A percentile compares a stretch with the other conserved stretches of the same genome.
These are phyloP conservation scores for Luscinia luscinia DNA, from an alignment of 2,797 vertebrate species.

Conservation along the genomic window DNA sequence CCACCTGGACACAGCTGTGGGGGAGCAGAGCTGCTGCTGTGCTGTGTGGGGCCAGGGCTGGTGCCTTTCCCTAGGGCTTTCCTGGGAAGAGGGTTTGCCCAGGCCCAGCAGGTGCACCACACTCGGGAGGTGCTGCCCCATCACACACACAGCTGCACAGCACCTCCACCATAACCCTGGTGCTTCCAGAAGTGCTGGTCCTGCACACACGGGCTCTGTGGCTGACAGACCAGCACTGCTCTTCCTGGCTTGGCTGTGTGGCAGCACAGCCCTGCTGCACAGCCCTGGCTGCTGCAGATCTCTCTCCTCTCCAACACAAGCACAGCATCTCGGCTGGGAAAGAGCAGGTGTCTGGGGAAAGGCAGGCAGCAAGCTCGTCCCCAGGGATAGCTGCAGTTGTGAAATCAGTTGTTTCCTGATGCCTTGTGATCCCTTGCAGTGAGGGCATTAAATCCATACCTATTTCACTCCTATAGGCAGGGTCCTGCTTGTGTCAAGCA, in stretches of 20 bases:
- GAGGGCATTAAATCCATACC: not conserved
- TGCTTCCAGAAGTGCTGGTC: slow-evolving; percentile 36
- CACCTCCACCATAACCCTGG: not conserved
- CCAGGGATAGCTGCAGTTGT: not conserved
- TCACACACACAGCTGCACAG: not conserved
- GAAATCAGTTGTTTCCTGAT: not conserved
- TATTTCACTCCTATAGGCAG: not conserved
- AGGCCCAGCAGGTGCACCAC: not conserved
- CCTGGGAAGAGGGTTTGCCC: not conserved
- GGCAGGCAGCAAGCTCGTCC: not conserved
- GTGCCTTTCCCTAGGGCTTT: not conserved
- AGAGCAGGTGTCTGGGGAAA: not conserved
- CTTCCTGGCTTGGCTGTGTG: not conserved
- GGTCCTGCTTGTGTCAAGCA: not conserved
- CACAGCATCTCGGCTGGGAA: not conserved
- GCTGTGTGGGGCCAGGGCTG: not conserved
- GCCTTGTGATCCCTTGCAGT: not conserved
- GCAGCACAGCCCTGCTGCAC: not conserved
- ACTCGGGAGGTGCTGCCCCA: not conserved
- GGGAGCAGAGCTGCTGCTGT: not conserved
- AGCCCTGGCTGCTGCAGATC: not conserved
- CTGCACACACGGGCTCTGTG: not conserved
- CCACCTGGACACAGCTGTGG: not conserved
- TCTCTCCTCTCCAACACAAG: not conserved
- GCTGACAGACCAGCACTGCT: not conserved